Base-by-base conservation (phyloP, 2,888 invertebrate genomes). In the Andrena praecox region DNA sequence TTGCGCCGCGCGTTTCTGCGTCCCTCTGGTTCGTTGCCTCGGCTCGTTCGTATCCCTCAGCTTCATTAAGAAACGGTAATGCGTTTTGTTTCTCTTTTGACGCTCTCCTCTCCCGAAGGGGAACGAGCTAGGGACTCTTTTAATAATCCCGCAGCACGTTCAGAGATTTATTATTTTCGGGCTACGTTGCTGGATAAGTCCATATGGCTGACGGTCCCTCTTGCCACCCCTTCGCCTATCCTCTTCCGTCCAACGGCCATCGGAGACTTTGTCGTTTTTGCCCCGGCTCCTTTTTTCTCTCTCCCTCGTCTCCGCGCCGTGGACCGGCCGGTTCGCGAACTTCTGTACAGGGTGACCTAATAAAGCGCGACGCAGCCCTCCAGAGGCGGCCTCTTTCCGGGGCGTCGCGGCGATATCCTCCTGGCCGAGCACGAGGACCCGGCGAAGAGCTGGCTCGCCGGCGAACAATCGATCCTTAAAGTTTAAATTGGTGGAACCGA, bases 101-200 rank as follows among this genome's bases (percentile, higher is more conserved):
- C 88, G 78, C 86, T 83, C 82, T 79, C 85, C 88, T 85, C 85
- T 80, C 80, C 84, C 87, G 89, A 90, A 89, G 89, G 86, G 82
- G 90, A 92, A 89, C 89, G 90, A 91, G 89, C 89, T 83, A 91
- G 91, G 86, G 90, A 92, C 92, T 92, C 92, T 93, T 93, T 93
- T 93, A 93, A 93, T 93, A 93, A 93, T 93, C 92, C 90, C 90
- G 90, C 92, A 89, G 89, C 89, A 89, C 89, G 89, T 90, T 90
- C 92, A 89, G 92, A 94, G 94, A 94, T 94, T 94, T 94, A 94
- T 94, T 94, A 94, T 94, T 94, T 94, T 93, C 92, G 93, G 92
- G 89, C 93, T 92, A 90, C 92, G 90, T 90, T 90, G 90, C 89
- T 83, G 90, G 89, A 92, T 90, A 91, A 92, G 91, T 91, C 90